Percentiles rank a stretch among this genome's conserved stretches.
These are phyloP conservation scores for Pollenia angustigena DNA, from an alignment of 2,888 invertebrate species.

Conservation along the genomic window DNA sequence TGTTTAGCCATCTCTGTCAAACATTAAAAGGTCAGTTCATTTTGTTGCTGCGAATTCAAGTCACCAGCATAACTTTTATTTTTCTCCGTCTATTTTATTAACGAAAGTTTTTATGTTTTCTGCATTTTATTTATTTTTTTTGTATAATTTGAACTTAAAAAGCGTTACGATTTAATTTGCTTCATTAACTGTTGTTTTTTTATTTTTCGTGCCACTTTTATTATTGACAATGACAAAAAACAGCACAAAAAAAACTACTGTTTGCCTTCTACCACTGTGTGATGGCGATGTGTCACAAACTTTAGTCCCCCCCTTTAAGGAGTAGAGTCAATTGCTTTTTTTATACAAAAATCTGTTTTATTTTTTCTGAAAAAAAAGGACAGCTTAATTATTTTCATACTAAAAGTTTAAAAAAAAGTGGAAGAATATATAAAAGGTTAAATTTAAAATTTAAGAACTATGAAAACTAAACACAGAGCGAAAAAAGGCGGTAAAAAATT, in stretches of 20 bases:
- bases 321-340: too few species aligned
- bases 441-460: constrained; percentile 1
- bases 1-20: neutral
- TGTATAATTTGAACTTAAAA: constrained; percentile 32
- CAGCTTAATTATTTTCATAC: constrained; percentile 7
- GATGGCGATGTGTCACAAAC: neutral
- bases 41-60: neutral
- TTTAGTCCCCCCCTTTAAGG: neutral
- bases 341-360: too few species aligned
- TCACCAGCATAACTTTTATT: neutral
- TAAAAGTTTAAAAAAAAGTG: neutral
- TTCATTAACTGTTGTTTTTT: neutral
- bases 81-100: constrained; percentile 3
- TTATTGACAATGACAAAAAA: neutral
- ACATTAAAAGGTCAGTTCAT: constrained; percentile 32
- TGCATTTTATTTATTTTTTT: neutral
- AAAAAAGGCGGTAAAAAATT: too few species aligned
- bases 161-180: constrained; percentile 23
- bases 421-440: neutral
- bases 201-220: neutral
- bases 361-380: neutral
- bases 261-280: neutral
- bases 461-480: too few species aligned
- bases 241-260: neutral
- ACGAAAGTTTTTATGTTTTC: neutral